Base-by-base conservation (phyloP, 2,113 vertebrate species). In the Tragelaphus imberbis region DNA sequence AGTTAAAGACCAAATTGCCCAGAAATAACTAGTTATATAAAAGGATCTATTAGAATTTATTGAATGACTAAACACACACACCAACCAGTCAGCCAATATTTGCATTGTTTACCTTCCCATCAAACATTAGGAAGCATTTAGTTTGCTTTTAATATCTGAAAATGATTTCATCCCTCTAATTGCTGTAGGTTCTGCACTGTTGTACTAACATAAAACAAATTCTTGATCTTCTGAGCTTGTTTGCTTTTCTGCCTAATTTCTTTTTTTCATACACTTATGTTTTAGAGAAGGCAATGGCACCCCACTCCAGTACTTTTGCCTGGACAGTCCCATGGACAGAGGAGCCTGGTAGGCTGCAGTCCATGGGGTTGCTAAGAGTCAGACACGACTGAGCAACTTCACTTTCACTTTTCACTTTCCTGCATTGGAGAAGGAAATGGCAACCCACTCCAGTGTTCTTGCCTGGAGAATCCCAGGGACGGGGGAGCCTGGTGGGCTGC, bases 1-100 rank as follows among this genome's bases (percentile, higher is more conserved):
- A 87, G 79, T 94, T 90, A 90, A 96, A 63, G 59, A 85, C n/a
- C 33, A 14, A 68, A 94, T 91, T 97, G 68, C 61, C 17, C 30
- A 96, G 88, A 97, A 96, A 95, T 94, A 92, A 96, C 90, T 33
- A 63, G 68, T 88, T 79, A 92, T 36, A 79, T 84, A 88, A 97
- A 51, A 94, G 11, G 47, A 90, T 97, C 68, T 92, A 21, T 91
- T 91, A 81, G 44, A 95, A 10, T 95, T 93, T 96, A 53, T 56
- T 93, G 53, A 97, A 92, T 84, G 51, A 80, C 17, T 63, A 94
- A 93, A 53, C 44, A 88, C 56, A 84, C 56, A 94, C 80, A 28
- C 27, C 91, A 90, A 27, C 79, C 59, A 91, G 25, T 77, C 6
- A 92, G 47, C 55, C 11, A 25, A 44, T 85, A 96, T 95, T 92